phyloP scores from a whole-genome alignment of 2,113 vertebrate genomes.

The Motacilla alba region DNA sequence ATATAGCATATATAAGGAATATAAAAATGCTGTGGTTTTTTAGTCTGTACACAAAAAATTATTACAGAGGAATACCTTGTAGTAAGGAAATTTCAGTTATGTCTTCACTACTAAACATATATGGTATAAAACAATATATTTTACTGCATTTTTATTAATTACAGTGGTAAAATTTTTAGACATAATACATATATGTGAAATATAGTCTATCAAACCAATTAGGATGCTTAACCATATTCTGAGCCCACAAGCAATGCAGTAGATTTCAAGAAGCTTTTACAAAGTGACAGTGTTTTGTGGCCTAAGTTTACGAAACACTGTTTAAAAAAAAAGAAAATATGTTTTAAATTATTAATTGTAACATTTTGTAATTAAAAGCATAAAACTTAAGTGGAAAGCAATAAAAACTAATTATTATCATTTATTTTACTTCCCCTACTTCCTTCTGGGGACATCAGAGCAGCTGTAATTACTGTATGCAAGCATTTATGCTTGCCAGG shows the following conservation, averaged over 20 bases:
- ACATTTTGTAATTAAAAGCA: neutral
- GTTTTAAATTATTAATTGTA: neutral
- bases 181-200: neutral
- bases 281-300: neutral
- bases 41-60: neutral
- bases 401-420: neutral
- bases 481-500: neutral
- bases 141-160: neutral
- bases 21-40: neutral
- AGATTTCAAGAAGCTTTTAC: neutral
- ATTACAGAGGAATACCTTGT: neutral
- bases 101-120: neutral
- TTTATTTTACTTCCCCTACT: neutral
- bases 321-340: neutral
- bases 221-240: neutral
- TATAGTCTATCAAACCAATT: neutral
- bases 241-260: neutral
- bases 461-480: slow-evolving; percentile 24
- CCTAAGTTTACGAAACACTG: neutral
- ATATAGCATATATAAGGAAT: neutral
- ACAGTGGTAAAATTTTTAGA: neutral
- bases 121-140: neutral
- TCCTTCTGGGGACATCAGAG: neutral
- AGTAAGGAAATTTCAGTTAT: neutral
- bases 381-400: neutral